These are phyloP conservation scores for Drosophila nebulosa DNA, from an alignment of 1,140 invertebrate genomes.

Conservation along the genomic window DNA sequence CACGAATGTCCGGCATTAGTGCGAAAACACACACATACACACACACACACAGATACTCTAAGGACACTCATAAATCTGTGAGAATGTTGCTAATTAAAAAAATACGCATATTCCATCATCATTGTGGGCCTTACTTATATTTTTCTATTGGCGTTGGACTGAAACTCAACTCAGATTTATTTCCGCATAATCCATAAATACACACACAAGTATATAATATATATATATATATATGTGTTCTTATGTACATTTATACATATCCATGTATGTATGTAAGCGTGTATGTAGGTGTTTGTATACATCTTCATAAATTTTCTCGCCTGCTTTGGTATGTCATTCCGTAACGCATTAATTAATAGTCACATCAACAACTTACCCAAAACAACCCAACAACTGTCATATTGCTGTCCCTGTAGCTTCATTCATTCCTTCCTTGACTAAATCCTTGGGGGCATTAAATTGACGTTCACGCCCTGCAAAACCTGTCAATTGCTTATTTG, in stretches of 20 bases:
- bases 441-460: conserved; percentile 48
- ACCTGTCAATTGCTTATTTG: conserved; percentile 53
- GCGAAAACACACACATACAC: conserved; percentile 48
- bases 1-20: conserved; percentile 47
- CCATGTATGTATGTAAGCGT: neutral
- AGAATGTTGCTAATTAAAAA: conserved; percentile 74
- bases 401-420: conserved; percentile 4
- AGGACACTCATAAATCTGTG: conserved; percentile 75
- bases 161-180: conserved; percentile 72
- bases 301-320: conserved; percentile 70
- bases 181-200: conserved; percentile 78
- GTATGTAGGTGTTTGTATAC: conserved; percentile 39
- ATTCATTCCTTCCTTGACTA: conserved; percentile 9
- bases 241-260: conserved; percentile 1
- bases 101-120: conserved; percentile 80
- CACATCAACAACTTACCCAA: conserved; percentile 72
- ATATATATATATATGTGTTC: neutral
- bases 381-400: conserved; percentile 38
- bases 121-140: conserved; percentile 36
- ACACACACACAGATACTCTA: conserved; percentile 19
- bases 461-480: conserved; percentile 49
- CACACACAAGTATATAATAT: neutral
- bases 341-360: conserved; percentile 77
- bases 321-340: conserved; percentile 64
- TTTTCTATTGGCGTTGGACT: conserved; percentile 33